Percentiles rank a stretch among this genome's conserved stretches.
phyloP scores from a whole-genome alignment of 2,888 invertebrate species.

The Sarcophaga rosellei region DNA sequence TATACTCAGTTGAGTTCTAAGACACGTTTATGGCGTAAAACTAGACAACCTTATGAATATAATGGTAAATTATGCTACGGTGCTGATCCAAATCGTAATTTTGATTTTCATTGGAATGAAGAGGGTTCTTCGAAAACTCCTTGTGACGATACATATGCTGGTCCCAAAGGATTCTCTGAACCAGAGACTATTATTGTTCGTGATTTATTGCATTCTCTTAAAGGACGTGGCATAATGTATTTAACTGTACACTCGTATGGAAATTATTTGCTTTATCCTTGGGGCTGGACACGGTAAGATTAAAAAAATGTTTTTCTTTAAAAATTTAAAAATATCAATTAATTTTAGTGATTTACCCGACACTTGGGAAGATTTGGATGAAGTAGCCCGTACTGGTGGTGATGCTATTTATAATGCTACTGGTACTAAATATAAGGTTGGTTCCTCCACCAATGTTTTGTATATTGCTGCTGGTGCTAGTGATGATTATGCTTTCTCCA shows the following conservation, averaged over 20 bases:
- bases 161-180: conserved; percentile 85
- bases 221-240: conserved; percentile 83
- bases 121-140: conserved; percentile 79
- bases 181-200: conserved; percentile 84
- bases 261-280: conserved; percentile 86
- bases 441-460: conserved; percentile 81
- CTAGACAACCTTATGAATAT: conserved; percentile 82
- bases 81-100: conserved; percentile 90
- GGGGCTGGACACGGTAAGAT: conserved; percentile 84
- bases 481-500: conserved; percentile 85
- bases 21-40: conserved; percentile 85
- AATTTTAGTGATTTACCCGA: conserved; percentile 78
- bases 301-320: neutral
- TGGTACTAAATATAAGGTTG: conserved; percentile 79
- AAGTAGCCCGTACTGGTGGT: conserved; percentile 78
- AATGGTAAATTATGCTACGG: conserved; percentile 83
- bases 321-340: conserved; percentile 19
- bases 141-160: conserved; percentile 85
- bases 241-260: conserved; percentile 89
- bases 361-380: conserved; percentile 80
- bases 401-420: conserved; percentile 77
- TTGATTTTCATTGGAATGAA: conserved; percentile 86
- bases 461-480: conserved; percentile 84
- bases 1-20: conserved; percentile 81
- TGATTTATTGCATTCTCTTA: conserved; percentile 83